phyloP scores from a whole-genome alignment of 2,797 vertebrate species.

The Onychomys arenicola region DNA sequence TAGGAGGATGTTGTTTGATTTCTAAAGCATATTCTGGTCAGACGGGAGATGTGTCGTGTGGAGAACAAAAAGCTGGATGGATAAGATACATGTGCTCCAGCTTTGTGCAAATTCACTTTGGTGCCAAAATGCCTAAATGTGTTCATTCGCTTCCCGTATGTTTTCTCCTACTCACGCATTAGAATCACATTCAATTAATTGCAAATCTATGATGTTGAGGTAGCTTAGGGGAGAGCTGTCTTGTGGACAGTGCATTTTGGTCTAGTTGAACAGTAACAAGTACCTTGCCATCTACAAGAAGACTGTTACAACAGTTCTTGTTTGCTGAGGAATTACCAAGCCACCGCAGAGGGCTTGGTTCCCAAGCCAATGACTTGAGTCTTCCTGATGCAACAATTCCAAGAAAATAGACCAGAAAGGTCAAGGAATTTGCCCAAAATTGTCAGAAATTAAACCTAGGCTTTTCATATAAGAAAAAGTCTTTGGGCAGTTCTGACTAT shows the following conservation, averaged over 20 bases:
- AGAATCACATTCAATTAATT: not conserved
- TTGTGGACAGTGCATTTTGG: constrained; percentile 49
- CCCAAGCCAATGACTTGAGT: not conserved
- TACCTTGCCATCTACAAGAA: not conserved
- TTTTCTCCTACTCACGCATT: not conserved
- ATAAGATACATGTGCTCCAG: not conserved
- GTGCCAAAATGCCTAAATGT: not conserved
- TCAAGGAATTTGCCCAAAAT: not conserved
- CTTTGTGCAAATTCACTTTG: not conserved
- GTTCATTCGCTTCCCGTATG: not conserved
- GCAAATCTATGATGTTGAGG: not conserved
- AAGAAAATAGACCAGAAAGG: not conserved
- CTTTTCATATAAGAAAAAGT: not conserved
- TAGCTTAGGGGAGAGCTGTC: not conserved
- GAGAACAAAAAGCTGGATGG: not conserved
- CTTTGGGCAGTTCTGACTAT: not conserved
- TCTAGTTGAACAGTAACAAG: constrained; percentile 50
- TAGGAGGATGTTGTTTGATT: constrained; percentile 81
- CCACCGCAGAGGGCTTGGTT: not conserved
- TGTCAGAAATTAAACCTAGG: constrained; percentile 32
- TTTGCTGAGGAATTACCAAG: not conserved
- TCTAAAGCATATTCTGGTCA: constrained; percentile 64
- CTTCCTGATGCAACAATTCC: not conserved
- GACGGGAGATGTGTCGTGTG: not conserved
- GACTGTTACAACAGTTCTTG: not conserved